Percentiles rank a stretch among this genome's conserved stretches.
phyloP scores from a whole-genome alignment of 2,888 invertebrate genomes.

The Chrysolina oricalcia region DNA sequence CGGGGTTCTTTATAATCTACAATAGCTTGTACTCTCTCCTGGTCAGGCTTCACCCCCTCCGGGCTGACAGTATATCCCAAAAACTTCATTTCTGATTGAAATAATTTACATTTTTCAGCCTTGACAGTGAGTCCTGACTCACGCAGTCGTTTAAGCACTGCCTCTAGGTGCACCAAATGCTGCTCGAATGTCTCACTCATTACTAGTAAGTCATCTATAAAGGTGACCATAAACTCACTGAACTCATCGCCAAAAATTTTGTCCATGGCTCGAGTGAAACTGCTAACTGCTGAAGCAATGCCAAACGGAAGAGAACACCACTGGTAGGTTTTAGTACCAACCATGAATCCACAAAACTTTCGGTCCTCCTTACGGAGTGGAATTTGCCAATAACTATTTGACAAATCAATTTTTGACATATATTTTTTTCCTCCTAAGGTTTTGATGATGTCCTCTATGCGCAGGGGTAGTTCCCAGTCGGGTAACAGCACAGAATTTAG shows the following conservation, averaged over 20 bases:
- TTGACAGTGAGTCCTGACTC: conserved; percentile 30
- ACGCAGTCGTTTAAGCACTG: conserved; percentile 11
- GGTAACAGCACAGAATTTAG: not conserved
- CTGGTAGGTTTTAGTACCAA: conserved; percentile 20
- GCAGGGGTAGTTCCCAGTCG: not conserved
- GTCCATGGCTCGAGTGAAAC: conserved; percentile 26
- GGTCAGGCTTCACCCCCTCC: conserved; percentile 23
- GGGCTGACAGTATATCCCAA: conserved; percentile 28
- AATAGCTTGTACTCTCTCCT: conserved; percentile 30
- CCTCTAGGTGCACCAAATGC: conserved; percentile 23
- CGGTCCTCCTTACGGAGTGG: not conserved
- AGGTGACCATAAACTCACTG: not conserved
- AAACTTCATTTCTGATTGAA: conserved; percentile 11
- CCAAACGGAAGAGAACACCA: conserved; percentile 28
- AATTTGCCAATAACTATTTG: not conserved
- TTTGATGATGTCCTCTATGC: not conserved
- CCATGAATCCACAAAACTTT: conserved; percentile 17
- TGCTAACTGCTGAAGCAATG: conserved; percentile 20
- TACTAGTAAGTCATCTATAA: conserved; percentile 22
- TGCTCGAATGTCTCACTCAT: conserved; percentile 2
- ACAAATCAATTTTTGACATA: not conserved
- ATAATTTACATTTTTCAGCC: conserved; percentile 30
- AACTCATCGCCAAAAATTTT: conserved; percentile 11
- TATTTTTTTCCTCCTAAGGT: not conserved
- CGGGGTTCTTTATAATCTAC: conserved; percentile 29